Evolutionary conservation across 2,113 vertebrate species (phyloP), one percentile per base, ranked within the genome.

Genomic region (Toxotes jaculatrix): DNA sequence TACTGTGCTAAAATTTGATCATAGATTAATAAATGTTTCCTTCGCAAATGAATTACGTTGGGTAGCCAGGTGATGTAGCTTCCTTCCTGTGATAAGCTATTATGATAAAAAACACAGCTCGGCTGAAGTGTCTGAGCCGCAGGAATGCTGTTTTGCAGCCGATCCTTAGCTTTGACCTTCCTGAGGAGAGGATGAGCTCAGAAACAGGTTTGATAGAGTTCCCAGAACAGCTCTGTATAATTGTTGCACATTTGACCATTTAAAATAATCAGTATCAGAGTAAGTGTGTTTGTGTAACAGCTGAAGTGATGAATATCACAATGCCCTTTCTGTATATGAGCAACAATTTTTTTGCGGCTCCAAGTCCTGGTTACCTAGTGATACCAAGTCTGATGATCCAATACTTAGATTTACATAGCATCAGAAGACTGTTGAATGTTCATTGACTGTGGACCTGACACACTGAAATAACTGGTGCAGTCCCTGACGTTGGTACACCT

Each of bases 141-240:
- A 56, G 13, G 12, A 23, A n/a, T 40, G 32, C 7, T 72, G 42
- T 19, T 57, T 9, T 79, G 53, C 11, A 57, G 10, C 61, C 69
- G n/a, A 64, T 61, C 17, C 10, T 77, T 67, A 77, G 68, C 71
- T 82, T 60, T 64, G 17, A 81, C 60, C 31, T 74, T 49, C 65
- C 32, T 51, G 32, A 31, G 16, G 27, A 69, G 17, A 27, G 64
- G 42, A 13, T 23, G 49, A 16, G n/a, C 19, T 27, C 13, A 17
- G 40, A 62, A 10, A 75, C 0, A 14, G n/a, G 60, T 42, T 42
- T 3, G 1, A 71, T 64, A 3, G 9, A 31, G 34, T 61, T 51
- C 10, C 49, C 49, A 53, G 49, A 53, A n/a, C 19, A 53, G 53
- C 53, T 23, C n/a, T 27, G n/a, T 12, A 4, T 23, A 27, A 55